These are phyloP conservation scores for Eilema caniola DNA, from an alignment of 2,888 invertebrate species.

Conservation along the genomic window DNA sequence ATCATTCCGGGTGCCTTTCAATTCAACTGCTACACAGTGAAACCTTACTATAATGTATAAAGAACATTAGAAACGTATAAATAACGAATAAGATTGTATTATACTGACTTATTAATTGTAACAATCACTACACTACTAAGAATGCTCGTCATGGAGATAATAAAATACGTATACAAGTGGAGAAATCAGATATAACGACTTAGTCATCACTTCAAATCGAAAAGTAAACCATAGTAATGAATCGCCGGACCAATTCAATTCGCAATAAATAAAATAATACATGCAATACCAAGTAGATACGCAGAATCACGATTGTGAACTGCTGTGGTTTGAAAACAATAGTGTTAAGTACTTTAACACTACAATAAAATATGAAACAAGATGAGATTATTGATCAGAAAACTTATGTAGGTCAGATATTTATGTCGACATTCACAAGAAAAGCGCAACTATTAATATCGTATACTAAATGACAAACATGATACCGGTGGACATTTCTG, in stretches of 20 bases:
- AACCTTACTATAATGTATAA: neutral
- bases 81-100: neutral
- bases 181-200: constrained; percentile 22
- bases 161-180: constrained; percentile 12
- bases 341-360: neutral
- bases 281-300: neutral
- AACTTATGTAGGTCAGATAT: constrained; percentile 52
- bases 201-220: constrained; percentile 19
- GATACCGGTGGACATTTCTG: constrained; percentile 29
- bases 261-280: constrained; percentile 9
- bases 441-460: constrained; percentile 38
- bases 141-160: constrained; percentile 10
- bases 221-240: constrained; percentile 11
- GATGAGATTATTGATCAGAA: constrained; percentile 52
- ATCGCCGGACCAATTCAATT: constrained; percentile 8
- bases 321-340: neutral
- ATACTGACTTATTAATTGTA: constrained; percentile 3
- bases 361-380: constrained; percentile 11
- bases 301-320: neutral
- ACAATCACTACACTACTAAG: constrained; percentile 2
- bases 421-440: constrained; percentile 47
- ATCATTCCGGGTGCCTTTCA: neutral
- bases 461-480: constrained; percentile 44
- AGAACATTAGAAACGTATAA: constrained; percentile 6
- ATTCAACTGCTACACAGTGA: neutral